A percentile compares a stretch with the other conserved stretches of the same genome.
Conservation (phyloP, 1,140 invertebrate species). For the Pseudomyrmex flavicornis region DNA sequence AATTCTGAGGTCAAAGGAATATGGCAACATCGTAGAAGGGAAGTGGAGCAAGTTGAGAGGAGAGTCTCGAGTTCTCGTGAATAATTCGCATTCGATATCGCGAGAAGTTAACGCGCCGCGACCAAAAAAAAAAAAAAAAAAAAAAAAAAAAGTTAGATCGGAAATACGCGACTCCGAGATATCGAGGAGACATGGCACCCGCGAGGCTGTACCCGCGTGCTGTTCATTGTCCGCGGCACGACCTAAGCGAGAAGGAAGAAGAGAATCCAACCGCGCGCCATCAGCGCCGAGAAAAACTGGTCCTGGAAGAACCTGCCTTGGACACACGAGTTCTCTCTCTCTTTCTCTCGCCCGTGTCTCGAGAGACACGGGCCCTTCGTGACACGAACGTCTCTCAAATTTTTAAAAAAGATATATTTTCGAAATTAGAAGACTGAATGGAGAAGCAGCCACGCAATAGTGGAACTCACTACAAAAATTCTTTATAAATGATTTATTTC, state of each 20-base stretch:
- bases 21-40: background rate
- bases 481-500: too few species aligned
- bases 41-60: background rate
- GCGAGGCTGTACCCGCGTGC: background rate
- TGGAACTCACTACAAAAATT: too few species aligned
- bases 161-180: slow-evolving; percentile 15
- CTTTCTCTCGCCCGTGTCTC: too few species aligned
- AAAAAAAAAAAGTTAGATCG: background rate
- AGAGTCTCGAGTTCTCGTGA: background rate
- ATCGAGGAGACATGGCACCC: slow-evolving; percentile 11
- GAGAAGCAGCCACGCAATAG: too few species aligned
- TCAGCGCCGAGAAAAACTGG: slow-evolving; percentile 55
- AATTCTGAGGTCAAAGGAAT: background rate
- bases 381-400: background rate
- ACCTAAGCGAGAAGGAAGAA: slow-evolving; percentile 23
- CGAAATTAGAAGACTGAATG: too few species aligned
- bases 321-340: background rate
- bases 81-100: slow-evolving; percentile 25
- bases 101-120: background rate
- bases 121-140: background rate
- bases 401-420: too few species aligned
- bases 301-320: slow-evolving; percentile 55
- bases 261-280: slow-evolving; percentile 35
- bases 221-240: slow-evolving; percentile 17
- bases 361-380: background rate